phyloP scores from a whole-genome alignment of 2,888 invertebrate genomes.

The Ptychoptera albimana region DNA sequence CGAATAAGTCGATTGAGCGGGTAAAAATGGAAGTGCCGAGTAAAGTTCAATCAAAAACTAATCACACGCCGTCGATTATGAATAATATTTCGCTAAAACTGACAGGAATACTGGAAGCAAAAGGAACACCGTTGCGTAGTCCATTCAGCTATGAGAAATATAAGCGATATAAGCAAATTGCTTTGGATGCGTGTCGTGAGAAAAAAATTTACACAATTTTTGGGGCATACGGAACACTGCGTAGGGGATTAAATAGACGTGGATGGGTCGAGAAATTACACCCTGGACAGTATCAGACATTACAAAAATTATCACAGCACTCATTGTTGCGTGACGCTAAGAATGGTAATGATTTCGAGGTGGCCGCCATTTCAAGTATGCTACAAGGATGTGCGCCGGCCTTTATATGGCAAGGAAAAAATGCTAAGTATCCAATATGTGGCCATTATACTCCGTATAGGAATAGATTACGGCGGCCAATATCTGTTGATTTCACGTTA shows the following conservation, averaged over 20 bases:
- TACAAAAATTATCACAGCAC: constrained; percentile 21
- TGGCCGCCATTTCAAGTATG: constrained; percentile 39
- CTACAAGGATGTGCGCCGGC: constrained; percentile 45
- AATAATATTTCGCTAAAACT: too few relatives aligned
- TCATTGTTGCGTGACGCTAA: constrained; percentile 19
- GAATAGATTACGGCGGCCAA: constrained; percentile 21
- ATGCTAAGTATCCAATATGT: constrained; percentile 19
- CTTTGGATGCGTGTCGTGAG: constrained; percentile 18
- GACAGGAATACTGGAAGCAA: not conserved
- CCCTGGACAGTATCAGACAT: constrained; percentile 17
- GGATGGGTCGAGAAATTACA: constrained; percentile 62
- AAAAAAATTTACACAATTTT: constrained; percentile 25
- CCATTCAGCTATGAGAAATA: constrained; percentile 6
- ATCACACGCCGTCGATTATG: too few relatives aligned
- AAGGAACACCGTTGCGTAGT: not conserved
- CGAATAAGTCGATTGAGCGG: too few relatives aligned
- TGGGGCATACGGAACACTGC: constrained; percentile 20
- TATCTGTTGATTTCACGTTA: constrained; percentile 30
- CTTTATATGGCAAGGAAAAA: constrained; percentile 49
- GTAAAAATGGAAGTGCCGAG: too few relatives aligned
- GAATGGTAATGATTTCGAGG: constrained; percentile 24
- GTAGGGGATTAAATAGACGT: constrained; percentile 38
- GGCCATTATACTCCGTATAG: constrained; percentile 18
- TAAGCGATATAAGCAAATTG: constrained; percentile 7
- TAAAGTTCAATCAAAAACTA: too few relatives aligned